phyloP scores from a whole-genome alignment of 2,113 vertebrate genomes.

The Gopherus flavomarginatus region DNA sequence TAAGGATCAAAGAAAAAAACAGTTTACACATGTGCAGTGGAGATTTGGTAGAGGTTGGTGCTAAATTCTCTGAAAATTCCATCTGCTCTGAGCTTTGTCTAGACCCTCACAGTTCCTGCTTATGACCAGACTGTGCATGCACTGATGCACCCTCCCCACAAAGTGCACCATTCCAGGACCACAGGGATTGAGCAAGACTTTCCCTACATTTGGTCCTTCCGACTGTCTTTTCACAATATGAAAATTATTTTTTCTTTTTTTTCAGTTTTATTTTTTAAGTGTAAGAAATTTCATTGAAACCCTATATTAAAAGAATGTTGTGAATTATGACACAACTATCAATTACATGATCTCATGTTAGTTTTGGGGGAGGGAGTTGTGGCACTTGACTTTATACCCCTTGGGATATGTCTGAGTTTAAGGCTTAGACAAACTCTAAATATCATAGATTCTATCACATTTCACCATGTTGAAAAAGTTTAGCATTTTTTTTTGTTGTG shows the following conservation, averaged over 20 bases:
- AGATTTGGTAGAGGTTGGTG: neutral
- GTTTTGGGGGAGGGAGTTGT: neutral
- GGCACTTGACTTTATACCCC: neutral
- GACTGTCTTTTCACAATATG: neutral
- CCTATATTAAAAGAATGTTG: neutral
- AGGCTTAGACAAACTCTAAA: neutral
- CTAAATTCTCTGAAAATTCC: neutral
- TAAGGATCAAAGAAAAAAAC: neutral
- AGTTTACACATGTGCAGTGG: neutral
- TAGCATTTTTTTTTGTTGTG: neutral
- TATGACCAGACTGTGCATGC: accelerated
- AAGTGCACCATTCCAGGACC: neutral
- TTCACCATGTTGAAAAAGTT: neutral
- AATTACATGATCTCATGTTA: neutral
- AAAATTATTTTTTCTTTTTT: neutral
- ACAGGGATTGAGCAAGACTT: neutral
- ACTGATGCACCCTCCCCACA: neutral
- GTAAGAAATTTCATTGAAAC: neutral
- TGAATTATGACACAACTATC: neutral
- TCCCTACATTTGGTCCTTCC: neutral
- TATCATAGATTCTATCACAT: neutral
- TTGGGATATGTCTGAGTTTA: neutral
- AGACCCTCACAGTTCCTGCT: neutral
- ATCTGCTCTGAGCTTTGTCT: accelerated
- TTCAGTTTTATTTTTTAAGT: neutral